Evolutionary conservation across 2,113 vertebrate genomes (phyloP), one percentile per base, ranked within the genome.

Genomic region (Stomatorhinus ivindoensis): DNA sequence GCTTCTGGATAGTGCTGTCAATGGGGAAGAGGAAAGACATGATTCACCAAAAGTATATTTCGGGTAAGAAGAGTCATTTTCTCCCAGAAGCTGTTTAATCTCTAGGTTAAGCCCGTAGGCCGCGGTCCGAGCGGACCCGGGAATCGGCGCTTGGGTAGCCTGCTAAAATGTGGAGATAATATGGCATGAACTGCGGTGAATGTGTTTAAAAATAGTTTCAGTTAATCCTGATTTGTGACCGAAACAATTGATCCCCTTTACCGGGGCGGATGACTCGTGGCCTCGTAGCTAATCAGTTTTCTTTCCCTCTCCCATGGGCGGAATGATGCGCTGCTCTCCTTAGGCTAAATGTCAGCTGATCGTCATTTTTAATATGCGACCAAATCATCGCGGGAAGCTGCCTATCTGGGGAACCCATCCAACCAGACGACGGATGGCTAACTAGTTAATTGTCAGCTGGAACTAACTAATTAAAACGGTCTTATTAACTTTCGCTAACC

Each of bases 1-100:
- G 88, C 48, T n/a, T 82, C 47, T 82, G 51, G 39, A 15, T 83
- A 46, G 24, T 73, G 17, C 83, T 31, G 89, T 91, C 91, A 92
- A 96, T 96, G 96, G 96, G 96, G 90, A 96, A 96, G 92, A 95
- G 94, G 87, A 96, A 96, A 91, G 96, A 96, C 89, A 94, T 96
- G 95, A 95, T 95, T 84, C 95, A 95, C 61, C 93, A 94, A 91
- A 94, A 94, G 90, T 95, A 95, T 89, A 91, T 95, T 7, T 89
- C 91, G 50, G 92, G 96, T 96, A 87, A 95, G 94, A 58, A 58
- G 21, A 9, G 17, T 53, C 1, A 21, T 24, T 42, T 42, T 19
- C 73, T 80, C 73, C 39, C 39, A 47, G 3, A 44, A 19, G 82
- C 7, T 21, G 21, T 24, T 46, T 47, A 48, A 13, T 31, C n/a